Conservation (phyloP, 2,888 invertebrate species). For the Papilio demoleus region DNA sequence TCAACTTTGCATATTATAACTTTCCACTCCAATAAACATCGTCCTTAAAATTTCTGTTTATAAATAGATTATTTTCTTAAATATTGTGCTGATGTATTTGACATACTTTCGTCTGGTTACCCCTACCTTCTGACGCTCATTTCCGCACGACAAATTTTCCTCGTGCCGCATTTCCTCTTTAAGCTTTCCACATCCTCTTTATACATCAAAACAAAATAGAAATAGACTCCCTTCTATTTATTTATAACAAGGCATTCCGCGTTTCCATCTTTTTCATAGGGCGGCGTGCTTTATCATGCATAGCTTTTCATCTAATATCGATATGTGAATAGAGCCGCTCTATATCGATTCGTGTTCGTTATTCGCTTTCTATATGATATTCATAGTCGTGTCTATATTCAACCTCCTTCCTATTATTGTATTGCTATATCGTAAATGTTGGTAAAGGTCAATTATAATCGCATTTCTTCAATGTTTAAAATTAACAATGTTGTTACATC, state of each 20-base stretch:
- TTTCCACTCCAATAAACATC: neutral
- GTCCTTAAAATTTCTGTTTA: neutral
- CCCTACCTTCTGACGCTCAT: slow-evolving; percentile 12
- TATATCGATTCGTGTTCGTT: slow-evolving; percentile 40
- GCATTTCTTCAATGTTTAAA: neutral
- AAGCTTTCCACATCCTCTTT: slow-evolving; percentile 24
- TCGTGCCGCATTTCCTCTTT: slow-evolving; percentile 17
- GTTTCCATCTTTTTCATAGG: slow-evolving; percentile 50
- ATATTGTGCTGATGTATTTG: neutral
- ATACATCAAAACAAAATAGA: slow-evolving; percentile 39
- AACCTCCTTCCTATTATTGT: neutral
- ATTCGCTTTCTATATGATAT: slow-evolving; percentile 33
- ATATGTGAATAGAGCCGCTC: slow-evolving; percentile 35
- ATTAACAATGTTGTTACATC: too few relatives aligned
- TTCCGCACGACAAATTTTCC: slow-evolving; percentile 17
- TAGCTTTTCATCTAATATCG: slow-evolving; percentile 39
- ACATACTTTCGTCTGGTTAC: slow-evolving; percentile 14
- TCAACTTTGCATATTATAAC: too few relatives aligned
- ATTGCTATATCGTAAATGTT: slow-evolving; percentile 1
- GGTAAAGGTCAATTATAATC: neutral
- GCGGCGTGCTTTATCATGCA: slow-evolving; percentile 42
- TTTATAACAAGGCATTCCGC: slow-evolving; percentile 51
- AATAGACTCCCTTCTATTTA: slow-evolving; percentile 50
- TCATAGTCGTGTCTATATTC: slow-evolving; percentile 34
- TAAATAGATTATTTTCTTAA: neutral